Conservation (phyloP, 2,888 invertebrate species). For the Xanthorhoe designata region DNA sequence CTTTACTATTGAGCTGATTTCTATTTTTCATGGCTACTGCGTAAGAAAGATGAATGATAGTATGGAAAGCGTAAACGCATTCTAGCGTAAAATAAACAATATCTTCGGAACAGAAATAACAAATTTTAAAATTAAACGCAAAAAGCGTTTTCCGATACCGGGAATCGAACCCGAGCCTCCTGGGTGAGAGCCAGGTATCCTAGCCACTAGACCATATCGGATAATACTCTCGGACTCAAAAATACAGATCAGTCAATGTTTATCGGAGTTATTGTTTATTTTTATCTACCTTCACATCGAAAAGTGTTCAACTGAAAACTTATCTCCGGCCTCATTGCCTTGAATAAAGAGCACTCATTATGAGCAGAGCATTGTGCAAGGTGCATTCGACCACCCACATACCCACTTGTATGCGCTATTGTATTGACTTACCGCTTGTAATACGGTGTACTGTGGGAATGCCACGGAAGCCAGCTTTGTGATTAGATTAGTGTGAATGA, state of each 20-base stretch:
- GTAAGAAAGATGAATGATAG: conserved; percentile 60
- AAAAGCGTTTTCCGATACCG: conserved; percentile 80
- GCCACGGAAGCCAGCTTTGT: conserved; percentile 62
- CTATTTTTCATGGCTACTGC: conserved; percentile 56
- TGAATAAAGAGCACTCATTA: conserved; percentile 55
- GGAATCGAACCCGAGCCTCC: conserved; percentile 87
- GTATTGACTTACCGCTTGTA: conserved; percentile 54
- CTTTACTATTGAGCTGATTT: conserved; percentile 51
- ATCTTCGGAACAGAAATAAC: not conserved
- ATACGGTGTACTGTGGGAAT: conserved; percentile 56
- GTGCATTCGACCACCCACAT: conserved; percentile 70
- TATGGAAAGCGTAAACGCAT: conserved; percentile 41
- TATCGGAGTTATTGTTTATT: not conserved
- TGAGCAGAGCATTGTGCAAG: conserved; percentile 66
- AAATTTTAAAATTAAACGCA: too few species aligned
- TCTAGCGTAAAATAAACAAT: conserved; percentile 34
- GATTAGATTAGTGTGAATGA: conserved; percentile 69
- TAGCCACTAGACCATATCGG: conserved; percentile 88
- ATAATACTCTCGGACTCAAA: conserved; percentile 22
- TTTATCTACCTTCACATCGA: conserved; percentile 24
- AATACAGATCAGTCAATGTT: not conserved
- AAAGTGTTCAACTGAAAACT: conserved; percentile 42
- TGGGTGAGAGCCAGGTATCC: conserved; percentile 90
- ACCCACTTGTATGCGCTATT: conserved; percentile 53
- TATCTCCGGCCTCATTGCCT: conserved; percentile 52